Conservation (phyloP, 2,797 vertebrate genomes). For the Peromyscus eremicus region DNA sequence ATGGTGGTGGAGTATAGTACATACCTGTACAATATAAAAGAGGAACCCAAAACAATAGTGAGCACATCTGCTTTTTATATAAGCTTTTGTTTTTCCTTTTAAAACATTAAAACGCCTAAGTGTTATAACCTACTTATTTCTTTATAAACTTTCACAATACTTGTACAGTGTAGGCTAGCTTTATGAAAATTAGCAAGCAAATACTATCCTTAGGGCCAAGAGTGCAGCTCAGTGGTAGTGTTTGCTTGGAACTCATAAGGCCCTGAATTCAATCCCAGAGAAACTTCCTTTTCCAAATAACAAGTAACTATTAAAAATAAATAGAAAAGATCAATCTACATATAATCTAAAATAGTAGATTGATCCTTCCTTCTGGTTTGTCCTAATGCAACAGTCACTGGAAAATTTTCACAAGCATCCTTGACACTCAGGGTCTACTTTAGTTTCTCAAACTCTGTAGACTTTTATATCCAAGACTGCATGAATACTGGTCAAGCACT, state of each 20-base stretch:
- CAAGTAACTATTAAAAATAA: not conserved
- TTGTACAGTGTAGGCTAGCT: not conserved
- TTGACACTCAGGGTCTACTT: not conserved
- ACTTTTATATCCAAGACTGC: not conserved
- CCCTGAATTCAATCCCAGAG: not conserved
- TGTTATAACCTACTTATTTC: conserved; percentile 27
- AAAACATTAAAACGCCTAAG: conserved; percentile 28
- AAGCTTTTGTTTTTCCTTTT: not conserved
- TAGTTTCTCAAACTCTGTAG: not conserved
- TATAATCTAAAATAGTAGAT: not conserved
- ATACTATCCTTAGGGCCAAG: conserved; percentile 3
- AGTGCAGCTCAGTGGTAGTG: not conserved
- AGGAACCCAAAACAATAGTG: not conserved
- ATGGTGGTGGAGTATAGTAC: conserved; percentile 94
- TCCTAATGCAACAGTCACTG: not conserved
- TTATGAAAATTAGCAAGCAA: conserved; percentile 47
- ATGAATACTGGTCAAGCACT: not conserved
- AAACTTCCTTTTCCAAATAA: not conserved
- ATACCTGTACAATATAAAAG: conserved; percentile 88
- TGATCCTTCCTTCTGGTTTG: conserved; percentile 9
- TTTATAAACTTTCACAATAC: conserved; percentile 1
- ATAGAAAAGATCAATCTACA: conserved; percentile 2
- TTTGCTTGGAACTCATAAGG: not conserved
- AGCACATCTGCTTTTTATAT: not conserved
- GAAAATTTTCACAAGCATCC: not conserved